Evolutionary conservation across 2,113 vertebrate species (phyloP), one percentile per base, ranked within the genome.

Genomic region (Bucco capensis): DNA sequence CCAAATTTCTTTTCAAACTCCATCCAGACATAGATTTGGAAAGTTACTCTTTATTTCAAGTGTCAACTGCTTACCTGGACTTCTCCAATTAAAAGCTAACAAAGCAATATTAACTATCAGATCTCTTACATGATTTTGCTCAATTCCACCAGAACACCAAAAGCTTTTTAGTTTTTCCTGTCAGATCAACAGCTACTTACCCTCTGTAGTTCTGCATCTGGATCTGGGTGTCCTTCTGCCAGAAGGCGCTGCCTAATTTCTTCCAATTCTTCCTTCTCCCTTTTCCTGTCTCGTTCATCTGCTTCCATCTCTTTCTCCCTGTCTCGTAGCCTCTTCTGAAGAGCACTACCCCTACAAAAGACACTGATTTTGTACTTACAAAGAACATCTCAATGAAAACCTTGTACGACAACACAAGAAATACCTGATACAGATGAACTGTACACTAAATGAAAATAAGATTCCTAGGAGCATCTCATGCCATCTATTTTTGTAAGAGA

Each of bases 281-380:
- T 98, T 95, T 99, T 99, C 94, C 99, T 98, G 91, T 99, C 99
- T 86, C 99, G 98, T 97, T 99, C 99, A 95, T 99, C 99, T 62
- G 98, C 98, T 98, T 99, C 99, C 97, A 98, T 99, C 97, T 99
- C 99, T 92, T 99, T 99, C 97, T 99, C 99, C 77, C 99, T 90
- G 96, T 99, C 99, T 97, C 99, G 97, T 92, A 99, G 97, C 40
- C 99, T 98, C 96, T 99, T 99, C 97, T 99, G 99, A 97, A 99
- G 98, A 83, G 99, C 99, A 94, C 99, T 99, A 94, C 99, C 99
- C 97, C 99, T 99, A 97, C 31, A 96, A 97, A 97, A 94, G 69
- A 89, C 37, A 96, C 0, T 5, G 42, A 80, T 50, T 73, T 82
- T 44, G 15, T 53, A 75, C 8, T 30, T 91, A n/a, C 10, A 75